phyloP scores from a whole-genome alignment of 2,888 invertebrate genomes.

The Rapana venosa region DNA sequence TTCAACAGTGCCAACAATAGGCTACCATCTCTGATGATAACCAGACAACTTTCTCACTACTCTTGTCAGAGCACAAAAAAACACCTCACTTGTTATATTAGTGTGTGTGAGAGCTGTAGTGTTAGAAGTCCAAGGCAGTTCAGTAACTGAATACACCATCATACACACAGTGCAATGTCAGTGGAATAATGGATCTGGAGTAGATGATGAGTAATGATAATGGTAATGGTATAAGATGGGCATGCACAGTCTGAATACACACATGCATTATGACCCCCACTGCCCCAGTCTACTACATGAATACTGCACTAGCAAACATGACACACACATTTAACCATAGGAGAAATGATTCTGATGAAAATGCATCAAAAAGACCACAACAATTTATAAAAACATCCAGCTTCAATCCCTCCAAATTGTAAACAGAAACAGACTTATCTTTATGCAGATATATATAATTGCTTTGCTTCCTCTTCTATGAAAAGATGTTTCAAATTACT shows the following conservation, averaged over 20 bases:
- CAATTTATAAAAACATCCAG: no score
- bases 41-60: neutral
- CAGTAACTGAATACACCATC: neutral
- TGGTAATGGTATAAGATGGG: neutral
- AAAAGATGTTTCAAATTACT: no score
- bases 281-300: neutral
- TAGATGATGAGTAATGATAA: neutral
- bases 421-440: neutral
- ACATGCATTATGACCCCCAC: neutral
- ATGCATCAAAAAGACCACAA: no score
- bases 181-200: constrained; percentile 11
- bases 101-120: neutral
- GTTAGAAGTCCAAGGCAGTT: neutral
- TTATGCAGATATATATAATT: no score
- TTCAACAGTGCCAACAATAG: no score
- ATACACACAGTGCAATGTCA: constrained; percentile 5
- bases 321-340: neutral
- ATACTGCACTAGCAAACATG: constrained; percentile 6
- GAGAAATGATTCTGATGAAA: neutral
- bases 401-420: no score
- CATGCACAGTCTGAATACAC: constrained; percentile 5
- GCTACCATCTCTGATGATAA: neutral
- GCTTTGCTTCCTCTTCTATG: no score
- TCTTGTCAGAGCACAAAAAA: neutral
- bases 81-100: neutral